Evolutionary conservation across 2,888 invertebrate species (phyloP).

Genomic region (Oscheius myriophilus): DNA sequence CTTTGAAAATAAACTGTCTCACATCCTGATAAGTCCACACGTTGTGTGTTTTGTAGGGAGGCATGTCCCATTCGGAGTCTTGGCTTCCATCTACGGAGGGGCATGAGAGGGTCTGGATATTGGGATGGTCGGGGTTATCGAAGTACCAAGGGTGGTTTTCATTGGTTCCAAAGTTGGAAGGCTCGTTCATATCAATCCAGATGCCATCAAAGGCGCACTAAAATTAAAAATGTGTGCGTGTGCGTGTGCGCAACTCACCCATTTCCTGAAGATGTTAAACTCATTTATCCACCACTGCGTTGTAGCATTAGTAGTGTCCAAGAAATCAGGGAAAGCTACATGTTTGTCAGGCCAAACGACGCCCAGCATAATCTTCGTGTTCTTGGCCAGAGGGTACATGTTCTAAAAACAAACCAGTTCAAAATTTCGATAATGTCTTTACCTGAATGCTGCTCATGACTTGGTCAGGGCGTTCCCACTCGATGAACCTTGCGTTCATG

Average conservation of each 20-base stretch:
- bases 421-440: too few relatives aligned
- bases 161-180: slow-evolving; percentile 68
- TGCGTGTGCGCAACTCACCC: slow-evolving; percentile 34
- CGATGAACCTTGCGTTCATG: slow-evolving; percentile 58
- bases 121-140: slow-evolving; percentile 58
- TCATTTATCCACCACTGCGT: slow-evolving; percentile 66
- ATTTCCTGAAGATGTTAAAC: slow-evolving; percentile 54
- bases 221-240: background rate
- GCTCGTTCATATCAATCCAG: slow-evolving; percentile 92
- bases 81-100: slow-evolving; percentile 47
- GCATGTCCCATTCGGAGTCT: slow-evolving; percentile 57
- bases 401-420: background rate
- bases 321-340: slow-evolving; percentile 68
- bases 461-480: slow-evolving; percentile 59
- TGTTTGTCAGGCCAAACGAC: slow-evolving; percentile 66
- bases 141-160: slow-evolving; percentile 59
- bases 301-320: slow-evolving; percentile 59
- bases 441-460: slow-evolving; percentile 57
- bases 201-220: slow-evolving; percentile 81
- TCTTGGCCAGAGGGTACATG: slow-evolving; percentile 61
- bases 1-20: too few relatives aligned
- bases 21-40: slow-evolving; percentile 50
- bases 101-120: slow-evolving; percentile 58
- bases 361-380: slow-evolving; percentile 61
- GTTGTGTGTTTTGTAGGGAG: slow-evolving; percentile 62